Evolutionary conservation across 2,113 vertebrate species (phyloP), one percentile per base, ranked within the genome.

Genomic region (Ceyx margarethae): DNA sequence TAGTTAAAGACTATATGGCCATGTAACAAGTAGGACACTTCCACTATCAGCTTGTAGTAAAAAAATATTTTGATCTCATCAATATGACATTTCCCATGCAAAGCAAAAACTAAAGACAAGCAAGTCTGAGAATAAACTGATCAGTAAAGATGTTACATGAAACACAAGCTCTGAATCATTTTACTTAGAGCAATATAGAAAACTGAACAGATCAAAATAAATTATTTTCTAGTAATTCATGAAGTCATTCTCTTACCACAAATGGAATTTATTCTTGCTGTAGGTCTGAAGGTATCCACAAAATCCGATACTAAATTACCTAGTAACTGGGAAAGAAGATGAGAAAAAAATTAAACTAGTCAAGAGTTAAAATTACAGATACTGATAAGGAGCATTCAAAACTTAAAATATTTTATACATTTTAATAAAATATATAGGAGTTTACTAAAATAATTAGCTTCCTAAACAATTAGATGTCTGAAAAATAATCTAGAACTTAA

Each of bases 261-360:
- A 61, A 99, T 99, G 14, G 99, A 99, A 97, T 99, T 99, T 96
- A 99, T 99, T 97, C 99, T 99, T 89, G 99, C 99, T 42, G 99
- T 99, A 61, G 99, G 99, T 96, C 99, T 98, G 97, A 99, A 99
- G 89, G 99, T 99, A 93, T 99, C 99, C 95, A 99, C 99, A 98
- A 99, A 99, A 95, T 99, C 99, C 19, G 99, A 99, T 33, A 99
- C 98, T 77, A 99, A 97, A 96, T 98, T 99, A 84, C 99, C 99
- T 46, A 99, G 97, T 74, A 99, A 97, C 99, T 99, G 81, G n/a
- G 73, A 91, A 77, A 88, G 71, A 93, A 96, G 35, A 85, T 29
- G 7, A 53, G 60, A 69, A 79, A 72, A 40, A 71, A 80, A 87
- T 20, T 11, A 51, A 93, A 26, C 50, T 51, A 51, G 23, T 75